Evolutionary conservation across 2,113 vertebrate genomes (phyloP).

Genomic region (Coregonus clupeaformis): DNA sequence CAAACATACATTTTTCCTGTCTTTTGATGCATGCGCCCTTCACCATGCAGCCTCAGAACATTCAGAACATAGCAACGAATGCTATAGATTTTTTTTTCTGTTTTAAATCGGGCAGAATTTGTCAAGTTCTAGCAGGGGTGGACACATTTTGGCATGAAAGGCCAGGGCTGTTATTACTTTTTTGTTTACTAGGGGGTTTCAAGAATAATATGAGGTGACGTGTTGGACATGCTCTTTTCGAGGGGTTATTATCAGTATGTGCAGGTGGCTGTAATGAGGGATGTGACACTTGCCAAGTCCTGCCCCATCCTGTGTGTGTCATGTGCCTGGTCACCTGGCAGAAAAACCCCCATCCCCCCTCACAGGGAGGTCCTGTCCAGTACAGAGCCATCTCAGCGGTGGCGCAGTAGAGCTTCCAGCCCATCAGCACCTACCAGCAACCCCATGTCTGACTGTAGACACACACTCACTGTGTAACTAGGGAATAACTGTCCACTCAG

Average conservation of each 20-base stretch:
- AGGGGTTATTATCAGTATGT: conserved; percentile 21
- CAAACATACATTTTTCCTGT: no score
- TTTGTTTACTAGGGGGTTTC: conserved; percentile 51
- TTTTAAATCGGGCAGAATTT: no score
- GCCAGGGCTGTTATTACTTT: no score
- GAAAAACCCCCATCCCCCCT: conserved; percentile 40
- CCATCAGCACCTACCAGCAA: background rate
- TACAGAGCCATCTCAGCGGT: background rate
- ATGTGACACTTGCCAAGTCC: conserved; percentile 35
- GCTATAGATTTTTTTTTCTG: no score
- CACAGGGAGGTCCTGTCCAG: conserved; percentile 20
- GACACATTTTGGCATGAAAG: no score
- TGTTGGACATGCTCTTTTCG: conserved; percentile 30
- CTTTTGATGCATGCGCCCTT: no score
- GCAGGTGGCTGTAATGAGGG: conserved; percentile 39
- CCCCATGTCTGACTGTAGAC: background rate
- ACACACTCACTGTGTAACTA: background rate
- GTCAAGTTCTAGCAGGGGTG: no score
- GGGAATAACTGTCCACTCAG: no score
- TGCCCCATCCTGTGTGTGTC: conserved; percentile 22
- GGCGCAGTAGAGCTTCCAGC: background rate
- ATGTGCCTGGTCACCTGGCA: conserved; percentile 48
- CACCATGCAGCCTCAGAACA: no score
- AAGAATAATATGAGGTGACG: conserved; percentile 20
- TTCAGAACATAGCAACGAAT: no score